Conservation (phyloP, 2,888 invertebrate species). For the Sturmia bella region DNA sequence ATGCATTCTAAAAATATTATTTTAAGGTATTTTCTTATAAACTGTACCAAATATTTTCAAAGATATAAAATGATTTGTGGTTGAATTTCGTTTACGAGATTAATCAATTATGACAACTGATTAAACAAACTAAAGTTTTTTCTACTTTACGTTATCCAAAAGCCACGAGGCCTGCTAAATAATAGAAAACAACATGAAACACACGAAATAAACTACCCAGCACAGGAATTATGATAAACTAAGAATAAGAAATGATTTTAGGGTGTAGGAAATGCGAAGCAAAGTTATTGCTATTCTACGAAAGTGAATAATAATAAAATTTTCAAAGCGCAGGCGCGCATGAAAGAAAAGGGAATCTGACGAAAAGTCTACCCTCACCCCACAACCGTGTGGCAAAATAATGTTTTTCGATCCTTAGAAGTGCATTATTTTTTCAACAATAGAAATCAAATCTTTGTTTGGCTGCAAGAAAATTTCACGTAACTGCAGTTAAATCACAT, state of each 20-base stretch:
- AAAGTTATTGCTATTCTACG: slow-evolving; percentile 2
- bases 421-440: slow-evolving; percentile 49
- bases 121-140: slow-evolving; percentile 42
- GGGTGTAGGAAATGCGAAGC: slow-evolving; percentile 42
- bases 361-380: slow-evolving; percentile 51
- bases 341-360: slow-evolving; percentile 3
- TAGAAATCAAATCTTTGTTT: slow-evolving; percentile 48
- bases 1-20: too few species aligned
- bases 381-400: slow-evolving; percentile 7
- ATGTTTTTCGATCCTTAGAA: slow-evolving; percentile 19
- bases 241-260: slow-evolving; percentile 30
- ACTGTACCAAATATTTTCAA: slow-evolving; percentile 38
- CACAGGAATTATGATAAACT: slow-evolving; percentile 27
- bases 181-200: slow-evolving; percentile 39
- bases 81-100: slow-evolving; percentile 18
- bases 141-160: background rate
- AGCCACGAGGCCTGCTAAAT: slow-evolving; percentile 17
- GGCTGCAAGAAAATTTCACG: slow-evolving; percentile 21
- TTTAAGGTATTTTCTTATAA: background rate
- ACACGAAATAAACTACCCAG: slow-evolving; percentile 18
- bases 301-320: slow-evolving; percentile 28
- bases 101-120: slow-evolving; percentile 60
- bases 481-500: slow-evolving; percentile 61
- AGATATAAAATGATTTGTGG: background rate
- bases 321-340: slow-evolving; percentile 61